Base-by-base conservation (phyloP, 2,797 vertebrate species). In the Phataginus tricuspis region DNA sequence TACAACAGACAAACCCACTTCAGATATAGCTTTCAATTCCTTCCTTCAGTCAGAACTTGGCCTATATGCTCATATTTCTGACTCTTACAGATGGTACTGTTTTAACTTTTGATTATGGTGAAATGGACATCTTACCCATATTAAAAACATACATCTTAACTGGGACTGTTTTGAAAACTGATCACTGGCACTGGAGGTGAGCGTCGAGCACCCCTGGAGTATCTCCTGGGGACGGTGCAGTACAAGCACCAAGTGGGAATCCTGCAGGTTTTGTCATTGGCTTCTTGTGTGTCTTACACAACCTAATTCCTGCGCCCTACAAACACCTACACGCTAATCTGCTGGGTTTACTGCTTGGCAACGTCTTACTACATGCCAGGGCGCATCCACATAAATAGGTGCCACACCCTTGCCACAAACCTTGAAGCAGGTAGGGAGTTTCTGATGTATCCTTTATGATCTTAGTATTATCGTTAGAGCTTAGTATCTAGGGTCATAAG, bases 361-460 rank as follows among this genome's bases (percentile, higher is more conserved):
- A 9, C 53, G 37, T 72, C 89, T 71, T 85, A 49, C 61, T 72
- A 1, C 89, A 42, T 0, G 45, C 72, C 94, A 57, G 75, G 79
- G 49, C 66, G 78, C 27, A 71, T 37, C 79, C 93, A 71, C 25
- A 15, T 51, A 90, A 27, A 39, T 51, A 64, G 39, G 23, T 29
- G 3, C 42, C 85, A 71, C 53, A 72, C 74, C 90, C 59, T 75
- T 39, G 82, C 55, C 86, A 79, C 59, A 87, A 5, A 86, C 71
- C 75, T 95, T 94, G 18, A 93, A 86, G 83, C 86, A 92, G 57
- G 51, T 13, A 68, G 69, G 55, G 39, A 63, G 66, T 79, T 90
- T 92, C 88, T 92, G 59, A 93, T 93, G 27, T 71, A 66, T 87
- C 42, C 23, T 80, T 94, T 80, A 68, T 91, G 85, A 86, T 69